phyloP scores from a whole-genome alignment of 2,113 vertebrate genomes.

The Rhinogobius similis region DNA sequence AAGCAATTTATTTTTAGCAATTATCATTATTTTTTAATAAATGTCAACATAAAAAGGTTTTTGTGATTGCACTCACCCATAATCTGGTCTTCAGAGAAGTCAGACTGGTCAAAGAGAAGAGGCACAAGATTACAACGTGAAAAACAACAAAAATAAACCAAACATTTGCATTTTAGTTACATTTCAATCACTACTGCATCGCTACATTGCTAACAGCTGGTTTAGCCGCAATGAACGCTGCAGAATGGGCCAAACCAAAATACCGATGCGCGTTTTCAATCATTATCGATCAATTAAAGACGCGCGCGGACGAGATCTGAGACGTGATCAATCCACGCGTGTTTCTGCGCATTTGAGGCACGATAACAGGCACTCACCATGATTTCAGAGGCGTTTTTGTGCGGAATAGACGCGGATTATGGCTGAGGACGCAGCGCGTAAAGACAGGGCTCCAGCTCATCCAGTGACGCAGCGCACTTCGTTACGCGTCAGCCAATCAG shows the following conservation, averaged over 20 bases:
- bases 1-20: too few species aligned
- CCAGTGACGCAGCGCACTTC: slow-evolving; percentile 14
- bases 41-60: too few species aligned
- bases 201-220: slow-evolving; percentile 7
- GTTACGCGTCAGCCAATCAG: slow-evolving; percentile 45
- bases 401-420: slow-evolving; percentile 6
- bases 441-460: slow-evolving; percentile 11
- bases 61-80: slow-evolving; percentile 80
- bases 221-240: background rate
- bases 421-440: background rate
- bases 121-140: background rate
- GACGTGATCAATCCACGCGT: fast-evolving
- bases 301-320: background rate
- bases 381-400: background rate
- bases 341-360: fast-evolving
- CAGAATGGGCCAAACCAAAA: background rate
- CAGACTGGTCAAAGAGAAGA: slow-evolving; percentile 71
- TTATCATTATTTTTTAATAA: too few species aligned
- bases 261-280: background rate
- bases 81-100: slow-evolving; percentile 87
- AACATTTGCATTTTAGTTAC: background rate
- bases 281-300: background rate
- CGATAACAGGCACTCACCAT: slow-evolving; percentile 39
- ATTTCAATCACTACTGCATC: background rate
- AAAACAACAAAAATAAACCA: background rate